Conservation (phyloP, 2,888 invertebrate species). For the Oligia fasciuncula region DNA sequence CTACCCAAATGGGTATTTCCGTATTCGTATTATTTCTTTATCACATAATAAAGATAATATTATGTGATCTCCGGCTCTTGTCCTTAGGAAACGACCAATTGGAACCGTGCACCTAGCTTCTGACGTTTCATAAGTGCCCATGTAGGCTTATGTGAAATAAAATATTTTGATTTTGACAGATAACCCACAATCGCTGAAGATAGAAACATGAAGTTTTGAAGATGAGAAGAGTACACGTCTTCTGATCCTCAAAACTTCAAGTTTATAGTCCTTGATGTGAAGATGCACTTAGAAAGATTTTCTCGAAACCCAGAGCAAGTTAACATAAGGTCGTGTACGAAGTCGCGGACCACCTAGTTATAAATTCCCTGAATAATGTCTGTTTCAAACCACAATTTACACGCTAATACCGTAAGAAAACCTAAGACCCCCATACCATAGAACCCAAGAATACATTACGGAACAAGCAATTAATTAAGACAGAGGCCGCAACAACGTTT, state of each 20-base stretch:
- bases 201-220: background rate
- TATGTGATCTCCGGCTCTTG: background rate
- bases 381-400: conserved; percentile 39
- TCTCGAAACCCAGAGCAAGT: background rate
- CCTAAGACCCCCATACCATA: conserved; percentile 19
- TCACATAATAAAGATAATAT: background rate
- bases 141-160: background rate
- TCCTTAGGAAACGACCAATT: background rate
- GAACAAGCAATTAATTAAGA: conserved; percentile 48
- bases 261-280: background rate
- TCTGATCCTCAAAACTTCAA: background rate
- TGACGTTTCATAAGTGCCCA: background rate
- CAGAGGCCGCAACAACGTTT: conserved; percentile 37
- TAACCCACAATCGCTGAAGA: background rate
- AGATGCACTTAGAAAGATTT: background rate
- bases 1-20: background rate
- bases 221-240: background rate
- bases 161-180: background rate
- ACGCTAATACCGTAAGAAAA: conserved; percentile 25
- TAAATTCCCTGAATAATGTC: conserved; percentile 19
- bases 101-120: background rate
- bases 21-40: background rate
- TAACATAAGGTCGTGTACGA: background rate
- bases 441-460: conserved; percentile 33
- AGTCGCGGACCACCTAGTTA: background rate